A percentile compares a stretch with the other conserved stretches of the same genome.
Conservation (phyloP, 2,113 vertebrate genomes). For the Dasyornis broadbenti region DNA sequence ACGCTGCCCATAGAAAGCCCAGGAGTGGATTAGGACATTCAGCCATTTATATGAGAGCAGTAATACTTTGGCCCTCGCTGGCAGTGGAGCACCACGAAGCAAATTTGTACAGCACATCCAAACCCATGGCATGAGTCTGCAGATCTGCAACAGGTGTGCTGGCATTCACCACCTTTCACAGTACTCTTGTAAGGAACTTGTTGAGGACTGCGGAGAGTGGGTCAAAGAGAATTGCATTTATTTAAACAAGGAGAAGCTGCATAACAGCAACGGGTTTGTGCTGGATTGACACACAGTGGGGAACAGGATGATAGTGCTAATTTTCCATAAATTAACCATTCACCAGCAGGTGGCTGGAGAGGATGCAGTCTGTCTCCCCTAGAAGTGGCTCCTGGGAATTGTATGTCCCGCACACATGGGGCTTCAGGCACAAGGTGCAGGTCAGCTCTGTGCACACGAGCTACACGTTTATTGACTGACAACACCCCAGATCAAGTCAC, state of each 20-base stretch:
- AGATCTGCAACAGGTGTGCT: not conserved
- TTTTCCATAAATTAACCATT: not conserved
- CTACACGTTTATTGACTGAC: not conserved
- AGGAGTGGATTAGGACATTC: not conserved
- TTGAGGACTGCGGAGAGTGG: not conserved
- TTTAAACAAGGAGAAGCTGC: not conserved
- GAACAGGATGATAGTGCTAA: not conserved
- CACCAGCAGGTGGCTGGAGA: not conserved
- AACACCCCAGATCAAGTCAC: constrained; percentile 30
- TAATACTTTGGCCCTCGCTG: fast-evolving
- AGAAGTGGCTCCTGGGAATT: not conserved
- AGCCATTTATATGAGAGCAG: not conserved
- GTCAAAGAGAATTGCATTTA: not conserved
- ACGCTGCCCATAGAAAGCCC: not conserved
- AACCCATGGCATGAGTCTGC: not conserved
- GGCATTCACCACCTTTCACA: not conserved
- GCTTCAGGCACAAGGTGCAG: not conserved
- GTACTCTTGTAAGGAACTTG: not conserved
- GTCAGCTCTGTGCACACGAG: not conserved
- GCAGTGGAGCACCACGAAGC: not conserved
- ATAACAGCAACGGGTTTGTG: not conserved
- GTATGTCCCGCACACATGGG: fast-evolving
- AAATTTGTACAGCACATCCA: not conserved
- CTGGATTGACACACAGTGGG: not conserved
- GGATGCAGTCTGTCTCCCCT: not conserved